Evolutionary conservation across 2,797 vertebrate species (phyloP).

Genomic region (Alosa sapidissima): DNA sequence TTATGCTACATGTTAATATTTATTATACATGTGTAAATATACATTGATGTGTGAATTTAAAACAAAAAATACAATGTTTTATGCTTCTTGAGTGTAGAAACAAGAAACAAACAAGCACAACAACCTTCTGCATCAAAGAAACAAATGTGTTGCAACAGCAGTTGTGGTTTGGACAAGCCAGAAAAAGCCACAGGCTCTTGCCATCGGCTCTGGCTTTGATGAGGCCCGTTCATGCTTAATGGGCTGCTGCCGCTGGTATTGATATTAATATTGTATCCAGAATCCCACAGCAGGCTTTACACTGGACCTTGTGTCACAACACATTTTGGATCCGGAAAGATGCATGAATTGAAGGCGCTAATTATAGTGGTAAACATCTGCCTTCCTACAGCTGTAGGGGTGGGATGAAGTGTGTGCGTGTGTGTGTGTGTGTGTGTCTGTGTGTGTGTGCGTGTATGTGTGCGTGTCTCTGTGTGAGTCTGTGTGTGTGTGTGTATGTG

Average conservation of each 20-base stretch:
- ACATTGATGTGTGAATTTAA: no score
- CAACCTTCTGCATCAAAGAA: neutral
- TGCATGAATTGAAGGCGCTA: conserved; percentile 58
- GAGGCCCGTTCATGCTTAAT: conserved; percentile 53
- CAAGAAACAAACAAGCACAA: neutral
- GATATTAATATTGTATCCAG: conserved; percentile 59
- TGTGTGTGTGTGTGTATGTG: neutral
- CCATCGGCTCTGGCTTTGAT: conserved; percentile 26
- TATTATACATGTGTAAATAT: no score
- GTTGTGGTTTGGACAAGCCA: neutral
- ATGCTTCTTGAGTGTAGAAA: neutral
- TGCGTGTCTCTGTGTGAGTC: neutral
- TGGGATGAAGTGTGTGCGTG: conserved; percentile 41
- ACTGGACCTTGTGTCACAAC: conserved; percentile 60
- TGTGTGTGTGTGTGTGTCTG: neutral
- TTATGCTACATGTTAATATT: no score
- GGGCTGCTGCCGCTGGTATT: conserved; percentile 51
- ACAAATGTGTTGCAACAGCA: neutral
- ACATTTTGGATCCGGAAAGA: conserved; percentile 58
- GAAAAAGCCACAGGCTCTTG: neutral
- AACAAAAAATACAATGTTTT: neutral
- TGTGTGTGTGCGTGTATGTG: neutral
- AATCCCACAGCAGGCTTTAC: conserved; percentile 55
- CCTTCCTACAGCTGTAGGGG: conserved; percentile 66
- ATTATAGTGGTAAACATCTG: conserved; percentile 68